phyloP scores from a whole-genome alignment of 2,797 vertebrate genomes.

The Parauchenoglanis punctatus region DNA sequence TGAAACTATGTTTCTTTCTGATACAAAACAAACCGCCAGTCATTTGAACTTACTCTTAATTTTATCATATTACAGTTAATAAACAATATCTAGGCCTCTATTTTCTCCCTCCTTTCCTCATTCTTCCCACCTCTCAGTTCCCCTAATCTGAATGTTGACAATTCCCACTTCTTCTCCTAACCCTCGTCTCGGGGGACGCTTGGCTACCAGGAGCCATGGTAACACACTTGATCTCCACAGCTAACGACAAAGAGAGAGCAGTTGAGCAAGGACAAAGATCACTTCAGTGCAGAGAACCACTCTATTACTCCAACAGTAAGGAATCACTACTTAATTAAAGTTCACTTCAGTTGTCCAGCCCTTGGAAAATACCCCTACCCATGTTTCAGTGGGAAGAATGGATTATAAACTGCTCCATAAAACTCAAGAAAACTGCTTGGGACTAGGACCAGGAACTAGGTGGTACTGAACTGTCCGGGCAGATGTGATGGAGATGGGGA shows the following conservation, averaged over 20 bases:
- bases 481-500: neutral
- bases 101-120: neutral
- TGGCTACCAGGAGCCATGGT: conserved; percentile 60
- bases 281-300: neutral
- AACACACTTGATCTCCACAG: conserved; percentile 68
- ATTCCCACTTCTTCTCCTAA: conserved; percentile 57
- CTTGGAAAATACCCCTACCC: too few relatives aligned
- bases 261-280: conserved; percentile 10
- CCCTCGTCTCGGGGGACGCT: conserved; percentile 62
- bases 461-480: neutral
- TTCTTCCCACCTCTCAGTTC: neutral
- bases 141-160: conserved; percentile 47
- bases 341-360: neutral
- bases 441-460: neutral
- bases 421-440: neutral
- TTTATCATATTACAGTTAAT: neutral
- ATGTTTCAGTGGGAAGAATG: neutral
- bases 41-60: neutral
- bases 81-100: neutral
- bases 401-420: neutral
- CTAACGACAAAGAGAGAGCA: conserved; percentile 59
- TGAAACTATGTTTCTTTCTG: neutral
- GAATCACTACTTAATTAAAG: neutral
- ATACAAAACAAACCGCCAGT: neutral
- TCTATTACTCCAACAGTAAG: neutral